A percentile compares a stretch with the other conserved stretches of the same genome.
Evolutionary conservation across 2,797 vertebrate genomes (phyloP).

Genomic region (Champsocephalus esox): DNA sequence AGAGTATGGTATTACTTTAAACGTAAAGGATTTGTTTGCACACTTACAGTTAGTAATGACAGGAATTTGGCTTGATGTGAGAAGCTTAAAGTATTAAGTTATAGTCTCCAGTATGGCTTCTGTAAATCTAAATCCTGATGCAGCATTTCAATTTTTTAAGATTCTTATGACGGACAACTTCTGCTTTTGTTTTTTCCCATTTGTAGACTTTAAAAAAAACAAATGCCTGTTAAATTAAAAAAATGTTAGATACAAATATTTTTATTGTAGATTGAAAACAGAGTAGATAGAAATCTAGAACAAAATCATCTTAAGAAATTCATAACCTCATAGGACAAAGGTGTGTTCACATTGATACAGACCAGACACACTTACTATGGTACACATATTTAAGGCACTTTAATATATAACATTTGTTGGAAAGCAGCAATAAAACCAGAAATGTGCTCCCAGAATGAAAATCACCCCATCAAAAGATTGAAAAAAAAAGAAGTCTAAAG

Average conservation of each 20-base stretch:
- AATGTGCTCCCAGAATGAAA: slow-evolving; percentile 57
- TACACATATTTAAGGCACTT: slow-evolving; percentile 68
- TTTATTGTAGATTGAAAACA: slow-evolving; percentile 65
- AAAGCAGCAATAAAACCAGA: slow-evolving; percentile 60
- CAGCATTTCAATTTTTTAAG: background rate
- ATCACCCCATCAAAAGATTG: slow-evolving; percentile 44
- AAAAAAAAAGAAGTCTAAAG: slow-evolving; percentile 26
- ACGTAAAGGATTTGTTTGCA: slow-evolving; percentile 1
- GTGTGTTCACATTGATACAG: slow-evolving; percentile 46
- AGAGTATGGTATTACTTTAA: background rate
- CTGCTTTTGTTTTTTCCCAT: no score
- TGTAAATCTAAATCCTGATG: background rate
- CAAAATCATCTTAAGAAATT: slow-evolving; percentile 44
- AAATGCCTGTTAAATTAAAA: background rate
- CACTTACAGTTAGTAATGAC: background rate
- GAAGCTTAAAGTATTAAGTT: slow-evolving; percentile 18
- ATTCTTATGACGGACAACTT: no score
- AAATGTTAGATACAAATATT: slow-evolving; percentile 45
- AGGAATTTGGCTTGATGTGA: slow-evolving; percentile 10
- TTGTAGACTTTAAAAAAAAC: no score
- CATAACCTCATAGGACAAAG: slow-evolving; percentile 30
- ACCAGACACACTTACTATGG: slow-evolving; percentile 30
- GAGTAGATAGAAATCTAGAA: slow-evolving; percentile 49
- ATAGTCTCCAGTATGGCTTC: background rate
- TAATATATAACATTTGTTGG: slow-evolving; percentile 23